phyloP scores from a whole-genome alignment of 2,888 invertebrate genomes.

The Deroplatys truncata region DNA sequence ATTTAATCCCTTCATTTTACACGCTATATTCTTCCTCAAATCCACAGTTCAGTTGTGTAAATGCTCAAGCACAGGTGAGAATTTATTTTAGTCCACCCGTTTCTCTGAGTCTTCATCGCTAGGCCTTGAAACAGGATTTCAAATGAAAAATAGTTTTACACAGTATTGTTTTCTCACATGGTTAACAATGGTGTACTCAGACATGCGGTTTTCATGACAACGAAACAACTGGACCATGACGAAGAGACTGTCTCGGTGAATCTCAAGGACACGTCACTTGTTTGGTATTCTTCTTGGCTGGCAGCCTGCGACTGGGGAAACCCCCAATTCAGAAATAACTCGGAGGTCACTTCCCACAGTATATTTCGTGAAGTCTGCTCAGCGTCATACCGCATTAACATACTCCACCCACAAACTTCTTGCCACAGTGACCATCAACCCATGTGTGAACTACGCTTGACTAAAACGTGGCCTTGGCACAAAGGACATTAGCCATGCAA shows the following conservation, averaged over 20 bases:
- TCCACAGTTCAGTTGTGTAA: too few species aligned
- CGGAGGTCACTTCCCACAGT: neutral
- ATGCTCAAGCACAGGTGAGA: too few species aligned
- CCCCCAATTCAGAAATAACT: neutral
- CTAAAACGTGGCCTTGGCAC: neutral
- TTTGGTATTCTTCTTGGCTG: neutral
- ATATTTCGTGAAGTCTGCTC: neutral
- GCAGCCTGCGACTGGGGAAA: neutral
- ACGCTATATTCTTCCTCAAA: too few species aligned
- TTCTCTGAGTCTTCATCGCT: neutral
- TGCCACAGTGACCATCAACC: neutral
- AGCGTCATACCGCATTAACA: neutral
- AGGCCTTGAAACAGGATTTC: neutral
- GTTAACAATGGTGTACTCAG: neutral
- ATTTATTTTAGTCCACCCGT: too few species aligned
- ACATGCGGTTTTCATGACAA: neutral
- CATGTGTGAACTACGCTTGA: neutral
- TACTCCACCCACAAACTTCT: neutral
- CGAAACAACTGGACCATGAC: neutral
- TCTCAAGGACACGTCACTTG: neutral
- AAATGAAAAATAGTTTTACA: neutral
- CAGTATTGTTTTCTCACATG: neutral
- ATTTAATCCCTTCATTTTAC: too few species aligned
- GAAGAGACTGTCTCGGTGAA: neutral
- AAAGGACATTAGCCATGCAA: neutral